phyloP scores from a whole-genome alignment of 1,140 invertebrate genomes.

The Aphis craccivora region DNA sequence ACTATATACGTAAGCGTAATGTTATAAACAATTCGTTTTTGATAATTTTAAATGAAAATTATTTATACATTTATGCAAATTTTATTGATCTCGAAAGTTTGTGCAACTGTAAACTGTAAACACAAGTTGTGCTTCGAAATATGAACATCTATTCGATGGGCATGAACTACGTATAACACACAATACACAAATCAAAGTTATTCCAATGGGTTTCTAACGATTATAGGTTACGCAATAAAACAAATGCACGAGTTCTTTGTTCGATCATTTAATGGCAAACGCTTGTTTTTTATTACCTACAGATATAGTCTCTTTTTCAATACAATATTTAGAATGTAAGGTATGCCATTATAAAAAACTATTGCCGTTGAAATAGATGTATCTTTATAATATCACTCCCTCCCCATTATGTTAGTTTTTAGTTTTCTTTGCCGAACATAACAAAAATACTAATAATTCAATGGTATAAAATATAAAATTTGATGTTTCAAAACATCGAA shows the following conservation, averaged over 20 bases:
- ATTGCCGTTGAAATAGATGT: background rate
- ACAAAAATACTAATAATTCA: background rate
- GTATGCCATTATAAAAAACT: conserved; percentile 19
- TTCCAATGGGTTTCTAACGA: conserved; percentile 40
- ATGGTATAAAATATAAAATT: background rate
- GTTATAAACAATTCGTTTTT: background rate
- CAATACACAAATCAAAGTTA: conserved; percentile 30
- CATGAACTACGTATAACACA: background rate
- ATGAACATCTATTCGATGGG: background rate
- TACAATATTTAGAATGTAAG: background rate
- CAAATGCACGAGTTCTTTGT: conserved; percentile 23
- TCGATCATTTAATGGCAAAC: conserved; percentile 42
- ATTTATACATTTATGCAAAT: background rate
- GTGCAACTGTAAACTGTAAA: background rate
- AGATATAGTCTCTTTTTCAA: conserved; percentile 31
- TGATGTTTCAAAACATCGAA: background rate
- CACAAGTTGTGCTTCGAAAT: background rate
- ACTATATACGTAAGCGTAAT: background rate
- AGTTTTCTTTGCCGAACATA: background rate
- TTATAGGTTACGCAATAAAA: conserved; percentile 48
- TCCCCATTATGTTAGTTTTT: background rate
- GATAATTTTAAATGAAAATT: background rate
- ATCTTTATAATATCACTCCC: background rate
- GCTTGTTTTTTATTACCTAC: conserved; percentile 48
- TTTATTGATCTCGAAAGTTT: background rate